These are phyloP conservation scores for Toxotes jaculatrix DNA, from an alignment of 2,113 vertebrate species.

Conservation along the genomic window DNA sequence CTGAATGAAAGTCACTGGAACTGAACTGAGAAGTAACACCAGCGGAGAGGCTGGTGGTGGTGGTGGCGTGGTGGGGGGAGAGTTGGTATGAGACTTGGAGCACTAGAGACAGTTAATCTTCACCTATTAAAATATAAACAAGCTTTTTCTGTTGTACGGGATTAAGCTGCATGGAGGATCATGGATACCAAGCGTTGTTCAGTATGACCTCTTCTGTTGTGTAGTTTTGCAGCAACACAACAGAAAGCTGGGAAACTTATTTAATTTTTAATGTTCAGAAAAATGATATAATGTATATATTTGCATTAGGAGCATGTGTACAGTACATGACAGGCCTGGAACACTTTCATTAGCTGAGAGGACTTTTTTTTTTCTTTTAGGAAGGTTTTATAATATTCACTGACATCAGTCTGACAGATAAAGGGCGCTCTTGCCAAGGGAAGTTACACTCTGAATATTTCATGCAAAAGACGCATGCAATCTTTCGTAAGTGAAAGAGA, in stretches of 20 bases:
- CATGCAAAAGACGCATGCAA: conserved; percentile 43
- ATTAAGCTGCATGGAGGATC: not conserved
- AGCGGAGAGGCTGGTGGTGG: not conserved
- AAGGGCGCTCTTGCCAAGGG: not conserved
- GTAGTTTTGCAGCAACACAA: conserved; percentile 23
- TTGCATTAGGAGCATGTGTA: too few species aligned
- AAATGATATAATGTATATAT: not conserved
- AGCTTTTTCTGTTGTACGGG: not conserved
- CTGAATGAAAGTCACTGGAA: conserved; percentile 51
- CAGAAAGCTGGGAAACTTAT: not conserved
- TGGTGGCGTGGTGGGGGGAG: not conserved
- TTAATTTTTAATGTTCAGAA: not conserved
- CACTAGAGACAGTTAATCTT: not conserved
- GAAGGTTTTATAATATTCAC: conserved; percentile 5
- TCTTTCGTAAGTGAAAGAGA: conserved; percentile 45
- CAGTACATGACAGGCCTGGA: too few species aligned
- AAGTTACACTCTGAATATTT: conserved; percentile 64
- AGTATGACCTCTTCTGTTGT: conserved; percentile 8
- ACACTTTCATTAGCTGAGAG: not conserved
- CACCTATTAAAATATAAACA: conserved; percentile 39
- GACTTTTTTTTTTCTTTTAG: not conserved
- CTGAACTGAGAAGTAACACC: conserved; percentile 29
- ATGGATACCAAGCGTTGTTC: conserved; percentile 6
- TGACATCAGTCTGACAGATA: conserved; percentile 31
- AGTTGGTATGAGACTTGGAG: not conserved